Evolutionary conservation across 2,113 vertebrate genomes (phyloP), one percentile per base, ranked within the genome.

Genomic region (Lucifuga dentata): DNA sequence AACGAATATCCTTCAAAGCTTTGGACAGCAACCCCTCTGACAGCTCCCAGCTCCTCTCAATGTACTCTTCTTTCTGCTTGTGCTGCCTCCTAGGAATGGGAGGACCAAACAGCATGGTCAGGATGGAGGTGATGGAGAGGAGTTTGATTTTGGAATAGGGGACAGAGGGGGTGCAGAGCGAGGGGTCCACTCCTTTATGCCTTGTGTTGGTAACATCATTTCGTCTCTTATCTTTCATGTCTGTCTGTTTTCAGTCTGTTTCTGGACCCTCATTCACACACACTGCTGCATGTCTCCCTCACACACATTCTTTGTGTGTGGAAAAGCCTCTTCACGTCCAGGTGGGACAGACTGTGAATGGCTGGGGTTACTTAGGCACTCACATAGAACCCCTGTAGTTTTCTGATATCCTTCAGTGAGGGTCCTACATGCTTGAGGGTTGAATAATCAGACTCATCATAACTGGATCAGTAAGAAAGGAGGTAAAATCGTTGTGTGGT

Each of bases 111-210:
- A 96, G 85, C 89, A 90, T 81, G 91, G 86, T 93, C 88, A 91
- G 88, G 91, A 89, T 91, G 91, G 90, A 90, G 85, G 86, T 90
- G 92, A 92, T 88, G 92, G 82, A 82, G 84, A 83, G 70, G 72
- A 7, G 66, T 79, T 89, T 89, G 81, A 72, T 80, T 89, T 88
- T 81, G 86, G 83, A 85, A 96, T 95, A 77, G 75, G 89, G 95
- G 93, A 96, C 94, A 96, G 93, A 92, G 94, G 94, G 95, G 95
- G 92, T 94, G 96, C 92, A 96, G 95, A 95, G 95, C 86, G 95
- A 95, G 96, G 97, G 97, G 96, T 97, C 98, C 98, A 99, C 97
- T 98, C 97, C 97, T 99, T 99, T 99, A 99, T 97, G 96, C 95
- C 96, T 99, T 98, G 96, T 91, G 95, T 93, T 96, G 96, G 98